Conservation (phyloP, 1,140 invertebrate genomes). For the Tribolium madens region DNA sequence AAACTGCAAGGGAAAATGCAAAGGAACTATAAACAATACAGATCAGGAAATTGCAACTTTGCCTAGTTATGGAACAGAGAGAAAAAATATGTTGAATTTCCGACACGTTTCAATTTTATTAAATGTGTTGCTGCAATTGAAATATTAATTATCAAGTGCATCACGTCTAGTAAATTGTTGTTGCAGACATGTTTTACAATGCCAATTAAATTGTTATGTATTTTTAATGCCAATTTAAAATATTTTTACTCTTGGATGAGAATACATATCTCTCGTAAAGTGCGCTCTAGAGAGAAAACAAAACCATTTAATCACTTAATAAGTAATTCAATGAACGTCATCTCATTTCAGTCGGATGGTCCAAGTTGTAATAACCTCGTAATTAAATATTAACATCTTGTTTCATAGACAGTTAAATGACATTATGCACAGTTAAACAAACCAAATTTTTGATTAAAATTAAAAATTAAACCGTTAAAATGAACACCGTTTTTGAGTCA, state of each 20-base stretch:
- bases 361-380: constrained; percentile 44
- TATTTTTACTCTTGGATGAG: neutral
- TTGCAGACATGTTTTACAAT: neutral
- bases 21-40: neutral
- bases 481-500: constrained; percentile 16
- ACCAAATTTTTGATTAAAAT: constrained; percentile 42
- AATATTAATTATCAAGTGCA: neutral
- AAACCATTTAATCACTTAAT: constrained; percentile 32
- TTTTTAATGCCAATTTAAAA: constrained; percentile 1
- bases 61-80: neutral
- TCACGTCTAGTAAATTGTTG: neutral
- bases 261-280: too few relatives aligned
- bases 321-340: constrained; percentile 37
- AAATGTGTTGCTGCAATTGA: neutral
- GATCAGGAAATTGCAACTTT: neutral
- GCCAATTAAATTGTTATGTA: neutral
- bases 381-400: constrained; percentile 43
- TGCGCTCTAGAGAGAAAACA: neutral
- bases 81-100: neutral
- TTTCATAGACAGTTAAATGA: constrained; percentile 48
- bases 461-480: constrained; percentile 42
- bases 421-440: constrained; percentile 38
- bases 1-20: neutral
- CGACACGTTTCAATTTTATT: neutral
- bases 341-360: constrained; percentile 39